Evolutionary conservation across 2,113 vertebrate species (phyloP).

Genomic region (Macrotus californicus): DNA sequence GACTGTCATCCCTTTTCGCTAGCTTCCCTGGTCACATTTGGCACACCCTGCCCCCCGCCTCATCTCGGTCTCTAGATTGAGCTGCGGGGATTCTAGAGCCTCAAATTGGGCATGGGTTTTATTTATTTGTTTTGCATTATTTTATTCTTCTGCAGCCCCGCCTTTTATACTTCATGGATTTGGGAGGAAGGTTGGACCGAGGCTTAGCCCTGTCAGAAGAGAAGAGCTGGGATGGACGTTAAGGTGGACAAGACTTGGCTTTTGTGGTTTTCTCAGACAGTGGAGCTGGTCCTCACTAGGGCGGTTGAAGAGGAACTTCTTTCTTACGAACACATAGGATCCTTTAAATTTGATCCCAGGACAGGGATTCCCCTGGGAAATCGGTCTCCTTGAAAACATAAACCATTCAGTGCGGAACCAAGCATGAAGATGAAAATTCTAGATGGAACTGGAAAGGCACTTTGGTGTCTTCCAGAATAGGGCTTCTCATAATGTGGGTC

Average conservation of each 20-base stretch:
- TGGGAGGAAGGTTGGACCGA: background rate
- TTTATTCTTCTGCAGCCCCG: background rate
- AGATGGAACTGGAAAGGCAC: background rate
- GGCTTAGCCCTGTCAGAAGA: background rate
- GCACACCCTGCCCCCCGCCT: background rate
- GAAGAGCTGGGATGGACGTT: background rate
- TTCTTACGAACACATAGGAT: background rate
- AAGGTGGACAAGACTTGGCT: background rate
- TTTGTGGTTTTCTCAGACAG: background rate
- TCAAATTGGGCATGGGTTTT: background rate
- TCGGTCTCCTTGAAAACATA: background rate
- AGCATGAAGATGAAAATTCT: background rate
- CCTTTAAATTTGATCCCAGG: background rate
- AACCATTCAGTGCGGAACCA: background rate
- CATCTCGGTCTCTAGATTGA: background rate
- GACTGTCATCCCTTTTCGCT: background rate
- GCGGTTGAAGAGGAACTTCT: background rate
- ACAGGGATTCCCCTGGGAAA: background rate
- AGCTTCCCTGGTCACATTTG: background rate
- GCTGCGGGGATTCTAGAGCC: background rate
- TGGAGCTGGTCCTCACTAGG: background rate
- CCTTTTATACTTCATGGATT: background rate
- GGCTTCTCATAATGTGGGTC: background rate
- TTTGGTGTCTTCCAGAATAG: background rate
- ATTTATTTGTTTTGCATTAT: background rate